Percentiles rank a stretch among this genome's conserved stretches.
These are phyloP conservation scores for Temnothorax curvispinosus DNA, from an alignment of 1,140 invertebrate species.

Conservation along the genomic window DNA sequence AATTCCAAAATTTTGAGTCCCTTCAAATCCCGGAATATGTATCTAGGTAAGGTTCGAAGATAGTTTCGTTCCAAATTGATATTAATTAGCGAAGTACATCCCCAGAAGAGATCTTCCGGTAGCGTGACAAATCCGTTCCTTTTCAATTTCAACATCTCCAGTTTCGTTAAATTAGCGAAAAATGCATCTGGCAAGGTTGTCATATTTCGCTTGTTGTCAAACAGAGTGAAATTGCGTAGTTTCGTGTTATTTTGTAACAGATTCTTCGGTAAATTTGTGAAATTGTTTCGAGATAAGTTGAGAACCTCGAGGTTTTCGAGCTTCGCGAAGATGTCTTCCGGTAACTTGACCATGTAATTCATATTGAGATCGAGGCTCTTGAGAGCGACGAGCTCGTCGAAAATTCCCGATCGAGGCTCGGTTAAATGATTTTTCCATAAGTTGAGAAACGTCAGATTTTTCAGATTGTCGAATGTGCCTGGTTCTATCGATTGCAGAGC, in stretches of 20 bases:
- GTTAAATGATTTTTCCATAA: conserved; percentile 88
- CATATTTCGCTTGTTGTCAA: conserved; percentile 86
- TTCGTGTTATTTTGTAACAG: conserved; percentile 87
- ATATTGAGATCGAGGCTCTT: conserved; percentile 87
- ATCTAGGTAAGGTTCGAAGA: conserved; percentile 85
- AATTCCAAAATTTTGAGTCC: conserved; percentile 87
- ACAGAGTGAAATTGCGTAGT: conserved; percentile 85
- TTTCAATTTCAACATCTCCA: conserved; percentile 85
- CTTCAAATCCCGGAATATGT: conserved; percentile 87
- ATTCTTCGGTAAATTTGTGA: conserved; percentile 87
- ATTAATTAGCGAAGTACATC: conserved; percentile 86
- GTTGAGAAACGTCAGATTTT: conserved; percentile 87
- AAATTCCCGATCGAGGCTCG: conserved; percentile 87
- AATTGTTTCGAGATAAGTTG: conserved; percentile 88
- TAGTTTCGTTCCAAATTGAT: conserved; percentile 87
- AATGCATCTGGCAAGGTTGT: conserved; percentile 86
- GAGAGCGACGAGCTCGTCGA: conserved; percentile 87
- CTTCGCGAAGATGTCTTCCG: conserved; percentile 86
- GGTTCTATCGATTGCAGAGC: conserved; percentile 86
- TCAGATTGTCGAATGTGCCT: conserved; percentile 87
- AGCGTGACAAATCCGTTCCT: conserved; percentile 85
- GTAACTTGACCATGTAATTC: conserved; percentile 87
- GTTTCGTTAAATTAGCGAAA: conserved; percentile 86
- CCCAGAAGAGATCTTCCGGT: conserved; percentile 87
- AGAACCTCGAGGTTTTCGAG: conserved; percentile 87